These are phyloP conservation scores for Gnathonemus echidnorhynchus DNA, from an alignment of 2,113 vertebrate genomes.

Conservation along the genomic window DNA sequence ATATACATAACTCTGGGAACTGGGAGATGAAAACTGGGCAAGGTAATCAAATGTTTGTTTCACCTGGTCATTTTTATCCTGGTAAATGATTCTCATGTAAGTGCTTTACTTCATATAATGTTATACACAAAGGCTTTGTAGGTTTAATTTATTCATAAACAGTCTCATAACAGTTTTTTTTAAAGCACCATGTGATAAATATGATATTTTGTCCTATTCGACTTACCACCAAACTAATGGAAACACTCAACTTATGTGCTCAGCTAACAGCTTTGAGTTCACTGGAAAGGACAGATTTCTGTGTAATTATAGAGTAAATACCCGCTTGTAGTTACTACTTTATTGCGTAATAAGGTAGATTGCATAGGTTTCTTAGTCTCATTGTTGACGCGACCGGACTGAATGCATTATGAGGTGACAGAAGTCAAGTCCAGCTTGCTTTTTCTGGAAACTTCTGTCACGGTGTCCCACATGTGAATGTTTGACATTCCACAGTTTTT, in stretches of 20 bases:
- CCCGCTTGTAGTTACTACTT: neutral
- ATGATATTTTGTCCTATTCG: neutral
- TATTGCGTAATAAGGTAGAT: neutral
- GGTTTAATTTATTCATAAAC: neutral
- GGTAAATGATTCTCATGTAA: neutral
- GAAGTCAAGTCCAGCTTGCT: constrained; percentile 23
- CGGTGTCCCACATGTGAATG: constrained; percentile 41
- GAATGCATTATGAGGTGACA: neutral
- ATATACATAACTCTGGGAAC: neutral
- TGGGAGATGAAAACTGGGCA: neutral
- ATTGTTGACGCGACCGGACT: neutral
- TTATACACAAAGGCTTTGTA: neutral
- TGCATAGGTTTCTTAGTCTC: neutral
- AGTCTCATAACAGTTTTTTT: neutral
- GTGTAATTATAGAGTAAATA: neutral
- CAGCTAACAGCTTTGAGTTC: neutral
- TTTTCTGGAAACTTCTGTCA: constrained; percentile 41
- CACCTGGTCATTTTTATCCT: neutral
- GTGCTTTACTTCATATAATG: constrained; percentile 12
- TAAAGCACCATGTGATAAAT: neutral
- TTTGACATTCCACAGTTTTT: constrained; percentile 20
- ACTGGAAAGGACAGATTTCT: neutral
- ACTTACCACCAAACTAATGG: neutral
- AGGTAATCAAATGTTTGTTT: neutral
- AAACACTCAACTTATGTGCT: neutral